Percentiles rank a stretch among this genome's conserved stretches.
Evolutionary conservation across 2,888 invertebrate genomes (phyloP).

Genomic region (Mythimna impura): DNA sequence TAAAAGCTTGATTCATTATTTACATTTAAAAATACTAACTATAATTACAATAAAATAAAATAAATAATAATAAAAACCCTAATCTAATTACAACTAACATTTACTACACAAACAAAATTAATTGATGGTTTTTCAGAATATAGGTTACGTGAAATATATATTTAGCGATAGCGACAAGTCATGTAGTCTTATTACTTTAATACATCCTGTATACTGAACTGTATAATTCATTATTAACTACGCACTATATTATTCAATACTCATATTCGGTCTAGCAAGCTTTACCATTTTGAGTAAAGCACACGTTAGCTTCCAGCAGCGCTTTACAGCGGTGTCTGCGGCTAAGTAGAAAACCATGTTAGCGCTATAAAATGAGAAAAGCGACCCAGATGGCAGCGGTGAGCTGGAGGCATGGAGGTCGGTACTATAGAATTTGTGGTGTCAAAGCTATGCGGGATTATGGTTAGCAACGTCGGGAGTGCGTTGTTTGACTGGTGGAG

Average conservation of each 20-base stretch:
- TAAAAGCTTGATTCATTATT: too few species aligned
- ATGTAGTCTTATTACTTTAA: too few species aligned
- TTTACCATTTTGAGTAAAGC: conserved; percentile 31
- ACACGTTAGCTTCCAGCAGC: conserved; percentile 14
- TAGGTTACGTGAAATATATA: neutral
- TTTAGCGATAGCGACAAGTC: too few species aligned
- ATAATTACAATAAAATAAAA: too few species aligned
- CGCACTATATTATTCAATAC: conserved; percentile 25
- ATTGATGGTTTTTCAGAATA: neutral
- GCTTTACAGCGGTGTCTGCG: conserved; percentile 17
- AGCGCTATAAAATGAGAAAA: conserved; percentile 37
- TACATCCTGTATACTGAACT: neutral
- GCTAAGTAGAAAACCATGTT: conserved; percentile 59
- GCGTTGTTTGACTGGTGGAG: conserved; percentile 28
- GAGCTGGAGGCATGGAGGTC: conserved; percentile 14
- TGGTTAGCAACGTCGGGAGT: conserved; percentile 29
- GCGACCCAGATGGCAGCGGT: conserved; percentile 34
- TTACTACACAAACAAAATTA: neutral
- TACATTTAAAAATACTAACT: too few species aligned
- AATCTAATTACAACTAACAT: too few species aligned
- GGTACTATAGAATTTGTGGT: conserved; percentile 34
- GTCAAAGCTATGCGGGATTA: conserved; percentile 37
- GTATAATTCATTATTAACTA: conserved; percentile 5
- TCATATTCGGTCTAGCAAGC: conserved; percentile 37
- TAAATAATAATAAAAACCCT: too few species aligned